These are phyloP conservation scores for Eulimnadia texana DNA, from an alignment of 1,140 invertebrate genomes.

Conservation along the genomic window DNA sequence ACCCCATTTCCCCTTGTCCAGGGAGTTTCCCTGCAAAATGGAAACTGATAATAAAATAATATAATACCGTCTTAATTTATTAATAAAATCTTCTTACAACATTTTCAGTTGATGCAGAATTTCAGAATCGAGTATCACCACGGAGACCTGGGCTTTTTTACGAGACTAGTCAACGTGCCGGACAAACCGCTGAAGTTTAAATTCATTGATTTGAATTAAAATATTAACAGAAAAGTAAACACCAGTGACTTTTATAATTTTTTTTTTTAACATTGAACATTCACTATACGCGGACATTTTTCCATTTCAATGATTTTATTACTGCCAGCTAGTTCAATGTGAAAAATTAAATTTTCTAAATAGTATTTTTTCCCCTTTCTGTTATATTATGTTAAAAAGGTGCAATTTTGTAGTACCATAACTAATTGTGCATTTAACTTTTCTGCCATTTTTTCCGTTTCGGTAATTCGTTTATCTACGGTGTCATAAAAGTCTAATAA, in stretches of 20 bases:
- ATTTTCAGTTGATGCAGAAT: constrained; percentile 26
- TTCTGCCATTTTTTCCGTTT: too few species aligned
- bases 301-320: too few species aligned
- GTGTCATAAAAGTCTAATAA: too few species aligned
- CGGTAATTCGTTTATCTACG: too few species aligned
- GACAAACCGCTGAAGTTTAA: constrained; percentile 28
- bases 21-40: neutral
- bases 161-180: constrained; percentile 28
- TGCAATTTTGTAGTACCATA: too few species aligned
- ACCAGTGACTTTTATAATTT: neutral
- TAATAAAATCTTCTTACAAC: neutral
- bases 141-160: constrained; percentile 25
- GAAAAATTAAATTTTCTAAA: too few species aligned
- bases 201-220: constrained; percentile 23
- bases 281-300: too few species aligned
- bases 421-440: too few species aligned
- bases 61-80: neutral
- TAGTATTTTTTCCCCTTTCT: too few species aligned
- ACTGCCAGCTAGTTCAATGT: too few species aligned
- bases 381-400: too few species aligned
- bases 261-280: too few species aligned
- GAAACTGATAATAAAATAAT: neutral
- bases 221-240: neutral
- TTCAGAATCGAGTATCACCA: constrained; percentile 29
- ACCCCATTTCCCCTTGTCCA: neutral